Evolutionary conservation across 2,797 vertebrate genomes (phyloP).

Genomic region (Echeneis naucrates): DNA sequence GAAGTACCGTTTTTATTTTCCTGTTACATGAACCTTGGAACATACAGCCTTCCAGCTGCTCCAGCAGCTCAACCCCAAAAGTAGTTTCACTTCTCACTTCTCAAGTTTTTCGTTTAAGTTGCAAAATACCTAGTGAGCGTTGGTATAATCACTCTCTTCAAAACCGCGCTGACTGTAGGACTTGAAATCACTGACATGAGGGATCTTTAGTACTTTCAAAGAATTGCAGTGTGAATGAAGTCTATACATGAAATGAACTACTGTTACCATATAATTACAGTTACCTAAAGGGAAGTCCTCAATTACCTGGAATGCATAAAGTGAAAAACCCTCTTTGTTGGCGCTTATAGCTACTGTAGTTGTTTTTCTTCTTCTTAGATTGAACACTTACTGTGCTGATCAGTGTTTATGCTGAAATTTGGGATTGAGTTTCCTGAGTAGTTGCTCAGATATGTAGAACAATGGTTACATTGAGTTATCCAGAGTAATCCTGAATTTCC

Average conservation of each 20-base stretch:
- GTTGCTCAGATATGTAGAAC: slow-evolving; percentile 16
- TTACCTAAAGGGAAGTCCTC: slow-evolving; percentile 61
- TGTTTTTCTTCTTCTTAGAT: slow-evolving; percentile 42
- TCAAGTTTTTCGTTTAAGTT: slow-evolving; percentile 80
- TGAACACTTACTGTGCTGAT: slow-evolving; percentile 34
- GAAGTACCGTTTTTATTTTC: slow-evolving; percentile 85
- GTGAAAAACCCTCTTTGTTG: slow-evolving; percentile 41
- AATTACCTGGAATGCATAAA: slow-evolving; percentile 52
- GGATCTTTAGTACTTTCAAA: slow-evolving; percentile 15
- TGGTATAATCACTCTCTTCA: slow-evolving; percentile 68
- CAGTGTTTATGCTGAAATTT: slow-evolving; percentile 21
- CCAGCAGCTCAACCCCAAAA: slow-evolving; percentile 73
- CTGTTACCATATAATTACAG: slow-evolving; percentile 48
- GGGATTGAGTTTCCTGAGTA: slow-evolving; percentile 15
- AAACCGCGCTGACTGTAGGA: slow-evolving; percentile 57
- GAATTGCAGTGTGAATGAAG: slow-evolving; percentile 23
- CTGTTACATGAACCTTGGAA: slow-evolving; percentile 83
- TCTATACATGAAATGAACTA: slow-evolving; percentile 15
- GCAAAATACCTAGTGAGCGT: slow-evolving; percentile 80
- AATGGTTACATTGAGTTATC: no score
- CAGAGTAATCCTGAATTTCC: slow-evolving; percentile 11
- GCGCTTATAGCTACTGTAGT: slow-evolving; percentile 21
- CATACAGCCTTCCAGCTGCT: slow-evolving; percentile 82
- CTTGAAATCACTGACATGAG: slow-evolving; percentile 39
- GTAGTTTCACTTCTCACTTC: slow-evolving; percentile 85